phyloP scores from a whole-genome alignment of 2,113 vertebrate species.

The Zosterops japonicus region DNA sequence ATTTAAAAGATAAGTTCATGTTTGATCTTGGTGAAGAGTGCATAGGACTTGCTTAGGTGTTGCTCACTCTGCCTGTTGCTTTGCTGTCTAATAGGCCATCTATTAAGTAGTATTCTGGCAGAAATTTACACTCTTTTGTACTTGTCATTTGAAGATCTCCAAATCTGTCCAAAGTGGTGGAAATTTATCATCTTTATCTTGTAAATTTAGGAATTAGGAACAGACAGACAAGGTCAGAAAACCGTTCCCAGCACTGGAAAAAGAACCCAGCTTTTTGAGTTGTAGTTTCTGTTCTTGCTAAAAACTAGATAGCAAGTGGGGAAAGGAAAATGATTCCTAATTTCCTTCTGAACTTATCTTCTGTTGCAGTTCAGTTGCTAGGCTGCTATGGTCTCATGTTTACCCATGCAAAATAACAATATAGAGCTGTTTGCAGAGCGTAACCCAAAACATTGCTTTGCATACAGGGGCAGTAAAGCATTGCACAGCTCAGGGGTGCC shows the following conservation, averaged over 20 bases:
- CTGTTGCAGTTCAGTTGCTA: conserved; percentile 21
- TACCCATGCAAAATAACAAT: not conserved
- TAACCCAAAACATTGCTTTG: not conserved
- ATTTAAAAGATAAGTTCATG: not conserved
- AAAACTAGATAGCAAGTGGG: not conserved
- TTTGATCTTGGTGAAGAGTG: not conserved
- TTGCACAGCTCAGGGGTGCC: not conserved
- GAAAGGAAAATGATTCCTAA: not conserved
- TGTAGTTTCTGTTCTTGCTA: not conserved
- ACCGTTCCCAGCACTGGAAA: conserved; percentile 8
- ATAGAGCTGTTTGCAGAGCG: not conserved
- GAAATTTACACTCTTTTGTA: not conserved
- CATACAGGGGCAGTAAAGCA: not conserved
- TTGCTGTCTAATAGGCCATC: not conserved
- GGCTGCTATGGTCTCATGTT: not conserved
- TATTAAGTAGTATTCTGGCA: not conserved
- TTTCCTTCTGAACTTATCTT: not conserved
- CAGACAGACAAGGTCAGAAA: not conserved
- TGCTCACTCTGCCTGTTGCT: not conserved
- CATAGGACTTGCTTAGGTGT: not conserved
- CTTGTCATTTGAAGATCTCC: conserved; percentile 33
- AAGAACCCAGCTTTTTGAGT: not conserved
- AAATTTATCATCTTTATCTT: conserved; percentile 32
- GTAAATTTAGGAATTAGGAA: conserved; percentile 27
- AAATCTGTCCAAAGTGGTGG: conserved; percentile 25